Evolutionary conservation across 2,113 vertebrate genomes (phyloP), one percentile per base, ranked within the genome.

Genomic region (Rhabdornis inornatus): DNA sequence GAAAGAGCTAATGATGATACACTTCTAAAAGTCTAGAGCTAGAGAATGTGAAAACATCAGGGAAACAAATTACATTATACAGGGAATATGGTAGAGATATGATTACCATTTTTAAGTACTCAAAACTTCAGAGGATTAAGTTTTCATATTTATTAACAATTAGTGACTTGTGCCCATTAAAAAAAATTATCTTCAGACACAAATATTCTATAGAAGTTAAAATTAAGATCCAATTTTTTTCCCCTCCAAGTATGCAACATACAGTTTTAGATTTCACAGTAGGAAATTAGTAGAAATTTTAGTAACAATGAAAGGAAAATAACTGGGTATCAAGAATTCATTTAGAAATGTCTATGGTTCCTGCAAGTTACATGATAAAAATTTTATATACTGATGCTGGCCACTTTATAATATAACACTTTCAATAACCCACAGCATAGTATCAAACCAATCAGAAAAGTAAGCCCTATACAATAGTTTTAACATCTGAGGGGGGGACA

Each of bases 31-130:
- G 13, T 53, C 37, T 61, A 66, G 56, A 65, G 24, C 4, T 5
- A 42, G 16, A 74, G 18, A 93, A 80, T 27, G 23, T 52, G 40
- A 76, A 65, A 69, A 72, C 22, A 63, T 4, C 37, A 53, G 31
- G 11, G 15, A 23, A 61, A 65, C 0, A 44, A 31, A 30, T 44
- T 33, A n/a, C 0, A 0, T 75, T 74, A 31, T 18, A 39, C 3
- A 40, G 3, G 20, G 20, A 81, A 53, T 44, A 42, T 8, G 14
- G 44, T 66, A 28, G 6, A 87, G 69, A 59, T 59, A 49, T 5
- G 3, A 15, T 13, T 39, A 39, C 0, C 2, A 37, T 77, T 76
- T 74, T 15, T n/a, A 87, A 75, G 42, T 27, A 40, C 4, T 42
- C 11, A 70, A 7, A 42, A 65, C 25, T 65, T 31, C 24, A 64